Base-by-base conservation (phyloP, 2,888 invertebrate species). In the Crioceris asparagi region DNA sequence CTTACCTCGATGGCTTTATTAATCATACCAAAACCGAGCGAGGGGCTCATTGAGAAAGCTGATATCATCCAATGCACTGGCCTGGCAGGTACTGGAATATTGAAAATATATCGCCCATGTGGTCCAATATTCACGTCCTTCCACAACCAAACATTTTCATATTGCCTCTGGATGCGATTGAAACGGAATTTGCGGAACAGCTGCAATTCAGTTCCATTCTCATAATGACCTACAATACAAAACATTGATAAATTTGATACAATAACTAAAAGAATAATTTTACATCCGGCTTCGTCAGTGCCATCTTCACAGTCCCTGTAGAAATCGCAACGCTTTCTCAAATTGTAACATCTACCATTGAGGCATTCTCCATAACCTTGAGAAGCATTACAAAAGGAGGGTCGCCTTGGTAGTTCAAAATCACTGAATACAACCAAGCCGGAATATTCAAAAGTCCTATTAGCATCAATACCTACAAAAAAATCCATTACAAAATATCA, bases 81-180 rank as follows among this genome's bases (percentile, higher is more conserved):
- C 36, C 77, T 66, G 39, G 79, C 71, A 1, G 90, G 88, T n/a
- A 90, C 88, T 25, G 83, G 82, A 29, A 84, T 68, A 38, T 83
- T 85, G 65, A 91, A 90, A 39, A 91, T 86, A 56, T 73, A 83
- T 4, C 91, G 77, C 0, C 91, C 91, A 63, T 90, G 88, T 14
- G 91, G 88, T 0, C 86, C 91, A 55, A 92, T 88, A 63, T 91
- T 91, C 35, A 88, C 79, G 65, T 93, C 93, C 44, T 81, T 79
- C 94, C 94, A 96, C 36, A 93, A 66, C 94, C 94, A 96, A 39
- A 86, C 84, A 64, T 92, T 91, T 54, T 92, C 90, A 64, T 92
- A 94, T 59, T 91, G 86, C 0, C 93, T 73, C 57, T 86, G 83
- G 40, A 92, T 77, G 41, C 90, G 75, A 65, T 87, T 93, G 62